Evolutionary conservation across 2,888 invertebrate species (phyloP).

Genomic region (Leucophenga montana): DNA sequence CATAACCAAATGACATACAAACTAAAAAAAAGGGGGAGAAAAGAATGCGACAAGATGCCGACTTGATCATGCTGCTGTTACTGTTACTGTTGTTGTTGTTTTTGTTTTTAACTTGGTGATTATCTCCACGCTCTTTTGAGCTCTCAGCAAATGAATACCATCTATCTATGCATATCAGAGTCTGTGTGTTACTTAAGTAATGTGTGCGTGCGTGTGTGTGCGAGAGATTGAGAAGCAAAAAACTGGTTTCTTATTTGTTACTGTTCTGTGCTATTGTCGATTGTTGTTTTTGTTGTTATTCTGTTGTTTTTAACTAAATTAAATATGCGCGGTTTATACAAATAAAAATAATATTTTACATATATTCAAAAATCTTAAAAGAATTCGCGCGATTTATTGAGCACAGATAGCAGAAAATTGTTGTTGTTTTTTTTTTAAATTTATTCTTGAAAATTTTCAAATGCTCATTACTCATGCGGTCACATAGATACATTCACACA

Average conservation of each 20-base stretch:
- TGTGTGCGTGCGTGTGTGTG: background rate
- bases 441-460: constrained; percentile 52
- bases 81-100: background rate
- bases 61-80: background rate
- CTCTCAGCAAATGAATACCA: background rate
- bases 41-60: no score
- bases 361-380: background rate
- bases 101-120: background rate
- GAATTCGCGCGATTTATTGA: constrained; percentile 8
- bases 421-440: constrained; percentile 44
- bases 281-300: background rate
- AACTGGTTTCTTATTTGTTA: constrained; percentile 14
- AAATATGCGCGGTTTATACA: constrained; percentile 12
- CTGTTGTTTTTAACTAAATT: constrained; percentile 1
- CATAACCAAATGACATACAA: no score
- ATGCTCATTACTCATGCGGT: constrained; percentile 14
- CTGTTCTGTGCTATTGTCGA: background rate
- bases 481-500: constrained; percentile 15
- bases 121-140: background rate
- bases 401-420: constrained; percentile 20
- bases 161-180: background rate
- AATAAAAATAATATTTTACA: constrained; percentile 46
- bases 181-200: background rate
- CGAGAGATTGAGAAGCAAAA: background rate
- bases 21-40: no score